These are phyloP conservation scores for Steinernema hermaphroditum DNA, from an alignment of 2,888 invertebrate genomes.

Conservation along the genomic window DNA sequence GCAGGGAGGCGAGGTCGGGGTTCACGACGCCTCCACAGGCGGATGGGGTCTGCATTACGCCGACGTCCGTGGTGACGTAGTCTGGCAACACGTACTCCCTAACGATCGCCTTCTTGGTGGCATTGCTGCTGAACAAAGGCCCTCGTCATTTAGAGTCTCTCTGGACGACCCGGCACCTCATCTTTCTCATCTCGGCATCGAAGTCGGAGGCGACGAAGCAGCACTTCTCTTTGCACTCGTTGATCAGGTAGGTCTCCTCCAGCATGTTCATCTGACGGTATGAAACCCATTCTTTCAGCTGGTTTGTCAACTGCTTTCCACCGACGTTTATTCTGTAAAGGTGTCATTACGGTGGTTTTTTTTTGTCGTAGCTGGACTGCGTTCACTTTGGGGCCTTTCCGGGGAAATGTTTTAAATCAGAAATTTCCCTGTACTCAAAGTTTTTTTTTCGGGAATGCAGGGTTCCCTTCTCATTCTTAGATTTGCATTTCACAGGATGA, in stretches of 20 bases:
- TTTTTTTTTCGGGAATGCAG: no score
- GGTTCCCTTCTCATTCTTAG: no score
- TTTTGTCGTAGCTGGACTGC: no score
- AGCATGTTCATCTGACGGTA: slow-evolving; percentile 86
- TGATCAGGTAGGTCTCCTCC: slow-evolving; percentile 97
- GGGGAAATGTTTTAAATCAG: no score
- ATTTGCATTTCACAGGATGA: no score
- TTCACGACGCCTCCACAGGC: slow-evolving; percentile 11
- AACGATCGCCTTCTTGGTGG: slow-evolving; percentile 74
- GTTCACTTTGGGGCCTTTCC: no score
- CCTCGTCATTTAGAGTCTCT: not conserved
- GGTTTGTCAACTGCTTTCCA: slow-evolving; percentile 94
- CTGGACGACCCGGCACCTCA: slow-evolving; percentile 10
- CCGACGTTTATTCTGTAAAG: slow-evolving; percentile 86
- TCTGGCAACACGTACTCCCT: slow-evolving; percentile 93
- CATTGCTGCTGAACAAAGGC: slow-evolving; percentile 62
- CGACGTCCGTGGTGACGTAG: slow-evolving; percentile 73
- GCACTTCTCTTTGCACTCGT: slow-evolving; percentile 95
- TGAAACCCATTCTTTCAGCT: slow-evolving; percentile 93
- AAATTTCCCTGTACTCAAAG: no score
- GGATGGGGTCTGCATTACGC: not conserved
- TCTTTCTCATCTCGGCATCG: slow-evolving; percentile 76
- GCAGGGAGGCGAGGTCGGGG: slow-evolving; percentile 81
- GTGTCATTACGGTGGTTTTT: no score
- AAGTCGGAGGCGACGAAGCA: slow-evolving; percentile 89